Percentiles rank a stretch among this genome's conserved stretches.
Conservation (phyloP, 2,797 vertebrate species). For the Enteromius unitaeniatus region DNA sequence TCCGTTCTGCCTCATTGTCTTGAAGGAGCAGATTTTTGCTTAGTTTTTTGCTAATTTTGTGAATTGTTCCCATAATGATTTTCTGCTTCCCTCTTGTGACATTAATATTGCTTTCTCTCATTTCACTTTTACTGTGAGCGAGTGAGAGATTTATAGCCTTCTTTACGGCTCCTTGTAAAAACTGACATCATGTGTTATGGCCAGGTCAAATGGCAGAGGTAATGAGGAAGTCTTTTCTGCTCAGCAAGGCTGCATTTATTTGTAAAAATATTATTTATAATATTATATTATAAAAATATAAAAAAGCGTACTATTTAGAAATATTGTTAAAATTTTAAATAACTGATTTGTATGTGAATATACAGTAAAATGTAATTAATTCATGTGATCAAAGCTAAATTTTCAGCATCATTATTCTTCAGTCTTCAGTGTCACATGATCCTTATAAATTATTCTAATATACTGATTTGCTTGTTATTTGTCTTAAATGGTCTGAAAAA, state of each 20-base stretch:
- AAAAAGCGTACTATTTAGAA: no score
- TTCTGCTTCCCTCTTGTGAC: not conserved
- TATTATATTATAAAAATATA: no score
- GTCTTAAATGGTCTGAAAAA: no score
- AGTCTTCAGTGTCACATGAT: not conserved
- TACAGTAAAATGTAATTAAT: no score
- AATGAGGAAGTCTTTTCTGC: not conserved
- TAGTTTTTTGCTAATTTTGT: not conserved
- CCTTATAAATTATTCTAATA: no score
- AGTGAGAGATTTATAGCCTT: slow-evolving; percentile 17
- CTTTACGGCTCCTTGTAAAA: slow-evolving; percentile 32
- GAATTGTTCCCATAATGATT: not conserved
- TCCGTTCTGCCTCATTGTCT: not conserved
- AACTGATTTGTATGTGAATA: no score
- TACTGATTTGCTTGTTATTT: no score
- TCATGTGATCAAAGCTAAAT: no score
- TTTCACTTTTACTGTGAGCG: not conserved
- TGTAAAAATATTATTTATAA: no score
- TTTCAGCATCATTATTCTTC: no score
- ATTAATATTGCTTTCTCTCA: slow-evolving; percentile 3
- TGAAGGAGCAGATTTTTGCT: not conserved
- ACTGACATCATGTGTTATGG: slow-evolving; percentile 64
- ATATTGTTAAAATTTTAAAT: no score
- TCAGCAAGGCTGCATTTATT: no score
- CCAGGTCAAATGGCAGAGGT: slow-evolving; percentile 61